A percentile compares a stretch with the other conserved stretches of the same genome.
Conservation (phyloP, 2,113 vertebrate genomes). For the Zapus hudsonius region DNA sequence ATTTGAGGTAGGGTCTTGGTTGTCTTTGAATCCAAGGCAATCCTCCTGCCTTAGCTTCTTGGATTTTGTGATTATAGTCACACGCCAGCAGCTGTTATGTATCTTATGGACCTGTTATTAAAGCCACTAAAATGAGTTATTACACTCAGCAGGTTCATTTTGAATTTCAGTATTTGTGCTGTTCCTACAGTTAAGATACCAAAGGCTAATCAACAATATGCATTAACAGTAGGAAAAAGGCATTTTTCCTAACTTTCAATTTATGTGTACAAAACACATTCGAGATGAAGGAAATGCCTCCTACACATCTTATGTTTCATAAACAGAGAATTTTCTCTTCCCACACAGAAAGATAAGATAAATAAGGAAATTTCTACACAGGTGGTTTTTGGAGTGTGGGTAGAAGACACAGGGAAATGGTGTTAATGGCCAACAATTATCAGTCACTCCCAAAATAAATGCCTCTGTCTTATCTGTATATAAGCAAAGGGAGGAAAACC, state of each 20-base stretch:
- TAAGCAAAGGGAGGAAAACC: background rate
- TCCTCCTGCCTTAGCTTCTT: too few relatives aligned
- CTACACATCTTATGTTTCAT: too few relatives aligned
- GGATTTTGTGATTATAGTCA: too few relatives aligned
- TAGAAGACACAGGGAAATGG: background rate
- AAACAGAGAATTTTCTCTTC: slow-evolving; percentile 36
- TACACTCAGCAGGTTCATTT: slow-evolving; percentile 60
- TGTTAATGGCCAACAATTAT: background rate
- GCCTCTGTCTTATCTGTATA: background rate
- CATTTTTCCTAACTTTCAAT: slow-evolving; percentile 46
- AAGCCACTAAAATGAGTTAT: slow-evolving; percentile 58
- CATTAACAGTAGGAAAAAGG: slow-evolving; percentile 41
- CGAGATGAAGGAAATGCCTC: slow-evolving; percentile 46
- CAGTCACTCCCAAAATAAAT: background rate
- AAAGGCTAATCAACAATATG: slow-evolving; percentile 49
- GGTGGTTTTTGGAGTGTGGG: slow-evolving; percentile 1
- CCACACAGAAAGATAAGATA: background rate
- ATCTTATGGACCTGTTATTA: slow-evolving; percentile 47
- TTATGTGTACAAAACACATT: slow-evolving; percentile 42
- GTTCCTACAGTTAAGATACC: slow-evolving; percentile 51
- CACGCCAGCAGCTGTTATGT: background rate
- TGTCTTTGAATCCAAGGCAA: too few relatives aligned
- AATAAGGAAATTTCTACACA: slow-evolving; percentile 26
- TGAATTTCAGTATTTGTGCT: slow-evolving; percentile 51
- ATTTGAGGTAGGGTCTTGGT: too few relatives aligned